phyloP scores from a whole-genome alignment of 2,797 vertebrate species.

The Aulostomus chinensis region DNA sequence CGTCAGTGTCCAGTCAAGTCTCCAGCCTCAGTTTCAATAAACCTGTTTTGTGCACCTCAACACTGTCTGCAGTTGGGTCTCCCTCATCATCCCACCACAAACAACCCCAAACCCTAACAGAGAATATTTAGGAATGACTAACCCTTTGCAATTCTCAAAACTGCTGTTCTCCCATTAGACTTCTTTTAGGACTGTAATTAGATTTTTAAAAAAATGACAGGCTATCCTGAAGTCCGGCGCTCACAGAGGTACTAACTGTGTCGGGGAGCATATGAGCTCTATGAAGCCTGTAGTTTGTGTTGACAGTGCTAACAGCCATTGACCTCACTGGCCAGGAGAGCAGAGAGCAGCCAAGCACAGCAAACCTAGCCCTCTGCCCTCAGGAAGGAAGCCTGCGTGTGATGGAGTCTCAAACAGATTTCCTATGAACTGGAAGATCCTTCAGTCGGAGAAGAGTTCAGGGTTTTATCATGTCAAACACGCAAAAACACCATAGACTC shows the following conservation, averaged over 20 bases:
- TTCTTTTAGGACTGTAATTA: conserved; percentile 24
- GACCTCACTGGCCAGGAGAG: conserved; percentile 4
- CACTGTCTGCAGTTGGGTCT: too few relatives aligned
- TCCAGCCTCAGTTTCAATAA: too few relatives aligned
- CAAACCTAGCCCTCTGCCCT: conserved; percentile 25
- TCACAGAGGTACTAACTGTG: conserved; percentile 19
- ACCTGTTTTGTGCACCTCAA: too few relatives aligned
- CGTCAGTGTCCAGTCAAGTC: too few relatives aligned
- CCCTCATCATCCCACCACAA: too few relatives aligned
- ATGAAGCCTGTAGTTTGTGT: conserved; percentile 25
- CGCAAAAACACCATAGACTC: too few relatives aligned
- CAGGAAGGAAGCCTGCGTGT: conserved; percentile 59
- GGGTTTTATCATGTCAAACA: conserved; percentile 26
- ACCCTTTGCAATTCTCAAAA: too few relatives aligned
- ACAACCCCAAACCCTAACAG: background rate
- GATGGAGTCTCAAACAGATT: conserved; percentile 52
- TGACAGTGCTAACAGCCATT: conserved; percentile 36
- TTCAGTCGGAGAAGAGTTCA: conserved; percentile 41
- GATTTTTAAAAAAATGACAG: conserved; percentile 16
- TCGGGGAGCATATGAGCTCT: conserved; percentile 15
- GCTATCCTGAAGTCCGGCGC: conserved; percentile 13
- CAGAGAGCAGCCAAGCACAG: conserved; percentile 30
- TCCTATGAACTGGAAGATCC: conserved; percentile 39
- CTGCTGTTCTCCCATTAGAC: conserved; percentile 10
- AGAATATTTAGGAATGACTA: conserved; percentile 1